These are phyloP conservation scores for Polia nebulosa DNA, from an alignment of 2,888 invertebrate species.

Conservation along the genomic window DNA sequence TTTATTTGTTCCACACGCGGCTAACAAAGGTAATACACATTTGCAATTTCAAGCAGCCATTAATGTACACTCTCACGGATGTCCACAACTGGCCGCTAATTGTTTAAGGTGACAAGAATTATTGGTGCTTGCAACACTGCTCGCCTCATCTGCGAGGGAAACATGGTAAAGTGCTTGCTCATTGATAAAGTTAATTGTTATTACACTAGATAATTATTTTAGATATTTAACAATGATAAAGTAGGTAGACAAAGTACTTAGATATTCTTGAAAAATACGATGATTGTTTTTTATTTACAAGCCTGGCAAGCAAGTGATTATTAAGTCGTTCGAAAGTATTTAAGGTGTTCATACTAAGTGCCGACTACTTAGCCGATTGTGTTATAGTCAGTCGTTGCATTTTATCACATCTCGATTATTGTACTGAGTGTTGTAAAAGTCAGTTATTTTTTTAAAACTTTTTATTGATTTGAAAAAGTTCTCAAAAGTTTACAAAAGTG, in stretches of 20 bases:
- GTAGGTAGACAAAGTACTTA: background rate
- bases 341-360: slow-evolving; percentile 45
- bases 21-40: slow-evolving; percentile 71
- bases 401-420: slow-evolving; percentile 13
- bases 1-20: slow-evolving; percentile 73
- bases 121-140: slow-evolving; percentile 70
- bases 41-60: slow-evolving; percentile 79
- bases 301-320: background rate
- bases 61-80: slow-evolving; percentile 73
- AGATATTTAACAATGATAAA: slow-evolving; percentile 35
- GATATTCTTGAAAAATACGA: slow-evolving; percentile 19
- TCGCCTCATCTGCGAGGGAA: slow-evolving; percentile 29
- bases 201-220: slow-evolving; percentile 44
- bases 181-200: slow-evolving; percentile 56
- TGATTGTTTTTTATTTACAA: slow-evolving; percentile 10
- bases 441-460: background rate
- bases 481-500: no score
- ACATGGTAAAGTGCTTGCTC: slow-evolving; percentile 41
- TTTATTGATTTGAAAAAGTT: no score
- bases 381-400: slow-evolving; percentile 5
- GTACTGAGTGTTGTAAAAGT: background rate
- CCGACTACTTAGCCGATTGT: slow-evolving; percentile 18
- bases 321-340: slow-evolving; percentile 41
- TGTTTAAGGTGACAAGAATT: slow-evolving; percentile 81
- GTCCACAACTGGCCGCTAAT: slow-evolving; percentile 72